phyloP scores from a whole-genome alignment of 1,140 invertebrate species.

The Pogonus chalceus region DNA sequence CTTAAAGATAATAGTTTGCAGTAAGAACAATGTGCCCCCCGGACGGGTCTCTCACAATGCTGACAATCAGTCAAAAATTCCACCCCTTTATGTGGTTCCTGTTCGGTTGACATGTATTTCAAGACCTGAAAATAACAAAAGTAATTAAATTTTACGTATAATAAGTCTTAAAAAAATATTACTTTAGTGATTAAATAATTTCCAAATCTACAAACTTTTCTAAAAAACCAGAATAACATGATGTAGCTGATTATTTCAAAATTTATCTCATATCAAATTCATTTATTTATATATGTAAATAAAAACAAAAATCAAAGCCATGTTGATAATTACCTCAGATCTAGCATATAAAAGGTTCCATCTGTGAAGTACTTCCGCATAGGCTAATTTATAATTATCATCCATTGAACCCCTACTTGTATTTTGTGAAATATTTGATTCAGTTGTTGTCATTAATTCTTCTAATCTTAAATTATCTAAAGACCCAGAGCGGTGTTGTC shows the following conservation, averaged over 20 bases:
- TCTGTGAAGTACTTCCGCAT: conserved; percentile 80
- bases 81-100: conserved; percentile 54
- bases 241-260: too few relatives aligned
- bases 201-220: too few relatives aligned
- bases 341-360: conserved; percentile 74
- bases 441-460: conserved; percentile 12
- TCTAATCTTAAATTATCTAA: conserved; percentile 55
- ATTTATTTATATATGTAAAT: too few relatives aligned
- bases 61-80: conserved; percentile 69
- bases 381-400: conserved; percentile 77
- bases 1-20: conserved; percentile 27
- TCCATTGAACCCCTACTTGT: conserved; percentile 46
- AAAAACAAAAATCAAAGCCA: background rate
- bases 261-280: too few relatives aligned
- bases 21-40: conserved; percentile 47
- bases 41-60: conserved; percentile 48
- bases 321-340: conserved; percentile 48
- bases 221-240: too few relatives aligned
- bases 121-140: conserved; percentile 44
- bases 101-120: conserved; percentile 56
- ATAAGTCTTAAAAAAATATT: too few relatives aligned
- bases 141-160: background rate
- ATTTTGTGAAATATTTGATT: conserved; percentile 12
- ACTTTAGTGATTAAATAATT: too few relatives aligned
- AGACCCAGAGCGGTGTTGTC: conserved; percentile 59